These are phyloP conservation scores for Ptychobarbus kaznakovi DNA, from an alignment of 2,797 vertebrate species.

Conservation along the genomic window DNA sequence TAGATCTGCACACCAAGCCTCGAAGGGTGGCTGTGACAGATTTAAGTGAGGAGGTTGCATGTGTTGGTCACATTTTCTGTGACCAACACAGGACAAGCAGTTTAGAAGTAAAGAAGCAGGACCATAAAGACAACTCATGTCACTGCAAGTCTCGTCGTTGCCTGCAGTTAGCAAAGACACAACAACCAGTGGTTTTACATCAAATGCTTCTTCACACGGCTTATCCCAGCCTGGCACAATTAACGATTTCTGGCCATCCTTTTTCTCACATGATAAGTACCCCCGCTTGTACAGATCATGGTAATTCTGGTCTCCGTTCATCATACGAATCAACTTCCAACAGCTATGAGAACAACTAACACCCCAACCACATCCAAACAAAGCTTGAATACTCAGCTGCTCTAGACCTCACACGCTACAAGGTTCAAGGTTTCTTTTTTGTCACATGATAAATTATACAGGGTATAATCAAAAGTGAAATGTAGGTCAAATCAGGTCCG, in stretches of 20 bases:
- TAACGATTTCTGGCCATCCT: not conserved
- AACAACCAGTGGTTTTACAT: constrained; percentile 2
- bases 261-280: not conserved
- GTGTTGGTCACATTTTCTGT: too few relatives aligned
- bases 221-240: not conserved
- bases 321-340: not conserved
- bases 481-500: too few relatives aligned
- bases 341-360: constrained; percentile 13
- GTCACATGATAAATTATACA: too few relatives aligned
- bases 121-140: constrained; percentile 1
- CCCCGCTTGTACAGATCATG: not conserved
- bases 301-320: not conserved
- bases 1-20: too few relatives aligned
- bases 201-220: constrained; percentile 12
- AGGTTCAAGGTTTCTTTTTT: too few relatives aligned
- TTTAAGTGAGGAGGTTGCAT: too few relatives aligned
- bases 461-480: too few relatives aligned
- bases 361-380: constrained; percentile 15
- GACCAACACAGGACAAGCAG: not conserved
- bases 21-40: too few relatives aligned
- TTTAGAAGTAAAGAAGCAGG: not conserved
- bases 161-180: not conserved
- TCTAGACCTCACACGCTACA: constrained; percentile 18
- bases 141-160: not conserved
- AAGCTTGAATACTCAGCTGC: constrained; percentile 1